Conservation (phyloP, 2,113 vertebrate species). For the Mobula hypostoma region DNA sequence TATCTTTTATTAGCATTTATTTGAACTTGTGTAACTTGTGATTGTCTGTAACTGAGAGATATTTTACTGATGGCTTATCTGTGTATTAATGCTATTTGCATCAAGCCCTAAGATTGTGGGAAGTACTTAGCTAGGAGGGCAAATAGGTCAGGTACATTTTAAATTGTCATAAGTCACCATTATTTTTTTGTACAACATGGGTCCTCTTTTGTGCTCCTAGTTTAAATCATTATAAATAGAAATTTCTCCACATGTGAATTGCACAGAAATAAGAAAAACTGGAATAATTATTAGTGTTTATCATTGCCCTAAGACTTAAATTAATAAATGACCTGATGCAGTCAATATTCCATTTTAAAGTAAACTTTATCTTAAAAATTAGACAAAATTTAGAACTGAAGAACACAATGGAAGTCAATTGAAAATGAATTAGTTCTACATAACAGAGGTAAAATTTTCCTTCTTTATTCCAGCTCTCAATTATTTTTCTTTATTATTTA, state of each 20-base stretch:
- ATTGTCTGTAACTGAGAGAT: not conserved
- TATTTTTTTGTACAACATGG: not conserved
- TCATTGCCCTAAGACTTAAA: not conserved
- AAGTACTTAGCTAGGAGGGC: not conserved
- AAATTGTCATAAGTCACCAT: not conserved
- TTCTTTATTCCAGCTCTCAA: not conserved
- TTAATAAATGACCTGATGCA: not conserved
- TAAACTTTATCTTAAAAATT: not conserved
- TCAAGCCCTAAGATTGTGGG: not conserved
- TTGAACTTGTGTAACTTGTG: not conserved
- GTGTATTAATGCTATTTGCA: not conserved
- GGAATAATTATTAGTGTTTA: not conserved
- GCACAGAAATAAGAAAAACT: not conserved
- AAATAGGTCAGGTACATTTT: constrained; percentile 7
- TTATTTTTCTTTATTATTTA: not conserved
- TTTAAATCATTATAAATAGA: not conserved
- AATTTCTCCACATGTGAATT: not conserved
- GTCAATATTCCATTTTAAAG: not conserved
- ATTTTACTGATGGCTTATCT: not conserved
- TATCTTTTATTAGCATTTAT: not conserved
- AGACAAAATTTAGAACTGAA: not conserved
- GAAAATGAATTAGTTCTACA: not conserved
- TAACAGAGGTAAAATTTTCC: not conserved
- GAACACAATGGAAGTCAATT: not conserved
- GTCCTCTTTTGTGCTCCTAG: not conserved